Base-by-base conservation (phyloP, 23 tunicate species). In the Diplosoma virens region DNA sequence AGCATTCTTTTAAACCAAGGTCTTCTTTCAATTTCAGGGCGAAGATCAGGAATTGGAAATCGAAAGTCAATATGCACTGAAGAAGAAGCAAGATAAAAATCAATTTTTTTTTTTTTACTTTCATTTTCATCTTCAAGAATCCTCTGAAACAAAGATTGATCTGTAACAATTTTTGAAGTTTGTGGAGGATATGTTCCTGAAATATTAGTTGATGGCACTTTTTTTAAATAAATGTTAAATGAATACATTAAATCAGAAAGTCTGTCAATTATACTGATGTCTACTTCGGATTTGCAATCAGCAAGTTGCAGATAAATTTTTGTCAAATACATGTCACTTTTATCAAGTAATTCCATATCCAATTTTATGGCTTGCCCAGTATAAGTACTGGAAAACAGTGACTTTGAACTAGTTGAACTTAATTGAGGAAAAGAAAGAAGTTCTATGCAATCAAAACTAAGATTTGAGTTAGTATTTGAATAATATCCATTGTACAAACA, bases 21-120 rank as follows among this genome's bases (percentile, higher is more conserved):
- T 28, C 55, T 53, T 18, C 82, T 30, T 5, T 93, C 73, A 21
- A 78, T 52, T 24, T 86, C 94, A 54, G 84, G 76, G 22, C 98
- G 78, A 33, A 81, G 52, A 82, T 93, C 98, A 11, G 98, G 95
- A 28, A 93, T 86, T 26, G 98, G 98, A 59, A 93, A 85, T 35
- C 84, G 75, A 34, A 87, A 73, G 45, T 61, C 64, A 14, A 82
- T 52, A 25, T 58, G 20, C 20, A 79, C 2, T 7, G 48, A 3
- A 11, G 84, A 46, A n/a, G 75, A 79, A 20, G 65, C 32, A 7
- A 74, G 14, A 21, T 66, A 35, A 26, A 86, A 23, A 47, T 79
- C 59, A 7, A 80, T 11, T 30, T 79, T 58, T 3, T 27, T 23
- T 22, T n/a, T 55, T 32, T 61, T 80, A 29, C 23, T 58, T 22